phyloP scores from a whole-genome alignment of 2,888 invertebrate genomes.

The Glaucopsyche alexis region DNA sequence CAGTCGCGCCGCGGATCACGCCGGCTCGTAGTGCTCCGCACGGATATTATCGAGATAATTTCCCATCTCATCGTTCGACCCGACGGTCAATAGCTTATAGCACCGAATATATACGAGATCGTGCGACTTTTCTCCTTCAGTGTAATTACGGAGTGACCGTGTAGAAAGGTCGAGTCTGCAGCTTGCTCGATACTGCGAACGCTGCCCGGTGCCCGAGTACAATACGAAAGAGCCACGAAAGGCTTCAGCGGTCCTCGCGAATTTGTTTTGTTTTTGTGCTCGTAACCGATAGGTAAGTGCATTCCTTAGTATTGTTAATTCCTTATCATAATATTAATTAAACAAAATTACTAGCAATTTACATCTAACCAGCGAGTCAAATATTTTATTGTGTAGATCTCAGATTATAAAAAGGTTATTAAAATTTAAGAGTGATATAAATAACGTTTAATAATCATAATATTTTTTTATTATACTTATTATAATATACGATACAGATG shows the following conservation, averaged over 20 bases:
- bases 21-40: constrained; percentile 29
- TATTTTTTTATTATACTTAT: not conserved
- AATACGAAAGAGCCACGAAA: constrained; percentile 14
- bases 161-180: not conserved
- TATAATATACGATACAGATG: no score
- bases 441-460: no score
- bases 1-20: constrained; percentile 38
- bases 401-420: no score
- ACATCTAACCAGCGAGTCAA: no score
- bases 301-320: not conserved
- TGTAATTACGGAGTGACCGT: constrained; percentile 25
- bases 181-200: not conserved
- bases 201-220: not conserved
- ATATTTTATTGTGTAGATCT: no score
- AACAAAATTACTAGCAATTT: no score
- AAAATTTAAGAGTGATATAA: no score
- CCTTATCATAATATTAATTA: not conserved
- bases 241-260: constrained; percentile 13
- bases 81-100: constrained; percentile 63
- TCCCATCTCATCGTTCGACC: constrained; percentile 35
- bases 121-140: constrained; percentile 25
- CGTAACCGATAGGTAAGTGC: constrained; percentile 12
- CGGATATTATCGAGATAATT: constrained; percentile 8
- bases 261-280: constrained; percentile 12
- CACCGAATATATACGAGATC: constrained; percentile 43